Conservation (phyloP, 2,797 vertebrate genomes). For the Tinamus major region DNA sequence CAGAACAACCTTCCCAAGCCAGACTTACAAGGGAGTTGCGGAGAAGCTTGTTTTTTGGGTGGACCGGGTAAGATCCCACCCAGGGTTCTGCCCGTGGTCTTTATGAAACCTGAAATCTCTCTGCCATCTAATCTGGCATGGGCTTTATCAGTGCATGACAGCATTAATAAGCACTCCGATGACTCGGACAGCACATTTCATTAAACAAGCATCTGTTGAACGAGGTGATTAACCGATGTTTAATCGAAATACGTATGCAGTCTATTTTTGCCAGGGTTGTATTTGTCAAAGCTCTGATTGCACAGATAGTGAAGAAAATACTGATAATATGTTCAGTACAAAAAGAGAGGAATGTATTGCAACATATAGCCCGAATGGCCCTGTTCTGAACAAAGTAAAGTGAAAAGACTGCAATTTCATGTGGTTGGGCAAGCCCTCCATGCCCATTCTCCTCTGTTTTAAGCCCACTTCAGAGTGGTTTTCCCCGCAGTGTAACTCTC, state of each 20-base stretch:
- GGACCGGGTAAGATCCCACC: neutral
- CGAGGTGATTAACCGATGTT: neutral
- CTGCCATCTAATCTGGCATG: fast-evolving
- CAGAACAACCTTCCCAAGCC: neutral
- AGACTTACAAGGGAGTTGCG: neutral
- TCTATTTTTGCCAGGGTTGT: neutral
- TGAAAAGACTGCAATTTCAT: neutral
- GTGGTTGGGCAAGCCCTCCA: neutral
- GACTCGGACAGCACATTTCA: neutral
- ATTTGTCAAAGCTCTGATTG: neutral
- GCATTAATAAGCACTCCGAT: neutral
- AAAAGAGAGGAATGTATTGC: neutral
- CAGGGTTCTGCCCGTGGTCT: neutral
- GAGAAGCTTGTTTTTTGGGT: neutral
- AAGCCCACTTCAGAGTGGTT: neutral
- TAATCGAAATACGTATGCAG: neutral
- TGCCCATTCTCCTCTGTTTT: neutral
- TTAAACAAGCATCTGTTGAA: slow-evolving; percentile 6
- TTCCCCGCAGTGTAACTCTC: neutral
- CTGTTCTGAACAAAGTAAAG: neutral
- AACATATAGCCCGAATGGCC: neutral
- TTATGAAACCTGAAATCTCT: neutral
- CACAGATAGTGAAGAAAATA: neutral
- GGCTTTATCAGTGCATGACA: neutral
- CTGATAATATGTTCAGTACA: neutral